A percentile compares a stretch with the other conserved stretches of the same genome.
These are phyloP conservation scores for silkworm (Bombyx mori) DNA, from an alignment of 1,140 invertebrate species.

Conservation along the genomic window DNA sequence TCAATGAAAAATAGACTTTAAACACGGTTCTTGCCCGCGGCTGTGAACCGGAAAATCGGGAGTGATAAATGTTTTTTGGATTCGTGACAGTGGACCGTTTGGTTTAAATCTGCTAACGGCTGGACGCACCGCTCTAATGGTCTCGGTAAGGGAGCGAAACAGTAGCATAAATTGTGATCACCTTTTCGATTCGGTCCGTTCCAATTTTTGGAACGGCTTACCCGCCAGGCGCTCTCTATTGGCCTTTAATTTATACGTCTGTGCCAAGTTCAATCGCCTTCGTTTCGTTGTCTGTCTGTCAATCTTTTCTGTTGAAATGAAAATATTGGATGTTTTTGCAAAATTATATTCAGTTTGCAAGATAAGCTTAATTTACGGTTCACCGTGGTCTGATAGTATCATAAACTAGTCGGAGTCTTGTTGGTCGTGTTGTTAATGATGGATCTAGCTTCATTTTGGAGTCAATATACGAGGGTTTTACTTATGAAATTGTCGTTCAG, in stretches of 20 bases:
- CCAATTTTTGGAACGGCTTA: slow-evolving; percentile 42
- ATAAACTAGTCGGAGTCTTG: too few relatives aligned
- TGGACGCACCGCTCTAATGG: slow-evolving; percentile 57
- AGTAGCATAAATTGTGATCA: slow-evolving; percentile 44
- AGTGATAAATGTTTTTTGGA: slow-evolving; percentile 61
- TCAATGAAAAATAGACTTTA: slow-evolving; percentile 26
- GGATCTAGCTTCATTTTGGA: too few relatives aligned
- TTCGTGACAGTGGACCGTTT: slow-evolving; percentile 45
- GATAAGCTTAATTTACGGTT: too few relatives aligned
- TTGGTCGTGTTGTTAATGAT: too few relatives aligned
- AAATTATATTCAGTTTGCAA: too few relatives aligned
- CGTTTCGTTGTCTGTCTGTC: neutral
- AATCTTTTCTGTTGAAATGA: neutral
- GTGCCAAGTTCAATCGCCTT: slow-evolving; percentile 7
- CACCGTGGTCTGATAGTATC: too few relatives aligned
- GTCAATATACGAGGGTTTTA: too few relatives aligned
- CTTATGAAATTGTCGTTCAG: too few relatives aligned
- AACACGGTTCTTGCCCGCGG: slow-evolving; percentile 22
- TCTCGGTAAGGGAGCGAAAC: slow-evolving; percentile 42
- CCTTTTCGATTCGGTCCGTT: slow-evolving; percentile 21
- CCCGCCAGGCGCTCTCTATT: slow-evolving; percentile 32
- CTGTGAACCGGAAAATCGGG: slow-evolving; percentile 45
- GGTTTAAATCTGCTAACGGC: slow-evolving; percentile 55
- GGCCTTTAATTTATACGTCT: slow-evolving; percentile 54
- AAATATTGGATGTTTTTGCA: too few relatives aligned